These are phyloP conservation scores for Myodes glareolus DNA, from an alignment of 2,113 vertebrate species.

Conservation along the genomic window DNA sequence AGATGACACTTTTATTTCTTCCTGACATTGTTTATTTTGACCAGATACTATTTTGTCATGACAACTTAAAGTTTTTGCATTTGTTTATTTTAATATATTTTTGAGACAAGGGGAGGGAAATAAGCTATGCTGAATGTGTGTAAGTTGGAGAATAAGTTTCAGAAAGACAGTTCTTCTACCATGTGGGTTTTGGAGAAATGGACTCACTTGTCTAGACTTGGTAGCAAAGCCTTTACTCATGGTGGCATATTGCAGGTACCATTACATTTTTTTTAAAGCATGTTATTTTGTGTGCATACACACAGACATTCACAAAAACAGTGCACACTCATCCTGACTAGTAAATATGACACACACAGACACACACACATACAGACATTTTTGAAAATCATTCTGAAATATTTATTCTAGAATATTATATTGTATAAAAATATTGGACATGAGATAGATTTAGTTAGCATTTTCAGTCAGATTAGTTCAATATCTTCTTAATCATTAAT, in stretches of 20 bases:
- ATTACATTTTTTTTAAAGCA: not conserved
- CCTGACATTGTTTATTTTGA: not conserved
- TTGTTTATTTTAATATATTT: not conserved
- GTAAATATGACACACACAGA: too few relatives aligned
- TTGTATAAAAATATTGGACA: not conserved
- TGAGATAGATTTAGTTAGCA: not conserved
- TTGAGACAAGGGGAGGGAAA: not conserved
- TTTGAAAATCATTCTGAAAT: constrained; percentile 6
- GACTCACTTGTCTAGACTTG: not conserved
- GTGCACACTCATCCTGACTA: not conserved
- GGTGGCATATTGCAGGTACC: too few relatives aligned
- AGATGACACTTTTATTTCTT: constrained; percentile 42
- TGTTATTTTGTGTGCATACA: not conserved
- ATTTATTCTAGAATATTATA: not conserved
- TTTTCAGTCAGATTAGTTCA: not conserved
- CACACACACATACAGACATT: not conserved
- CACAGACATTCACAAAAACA: not conserved
- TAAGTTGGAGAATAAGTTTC: not conserved
- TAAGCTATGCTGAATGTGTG: not conserved
- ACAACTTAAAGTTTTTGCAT: not conserved
- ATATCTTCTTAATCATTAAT: not conserved
- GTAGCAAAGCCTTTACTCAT: not conserved
- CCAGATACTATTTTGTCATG: not conserved
- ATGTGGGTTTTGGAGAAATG: not conserved
- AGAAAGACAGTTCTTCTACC: too few relatives aligned